Evolutionary conservation across 2,888 invertebrate genomes (phyloP), one percentile per base, ranked within the genome.

Genomic region (Nomada ruficornis): DNA sequence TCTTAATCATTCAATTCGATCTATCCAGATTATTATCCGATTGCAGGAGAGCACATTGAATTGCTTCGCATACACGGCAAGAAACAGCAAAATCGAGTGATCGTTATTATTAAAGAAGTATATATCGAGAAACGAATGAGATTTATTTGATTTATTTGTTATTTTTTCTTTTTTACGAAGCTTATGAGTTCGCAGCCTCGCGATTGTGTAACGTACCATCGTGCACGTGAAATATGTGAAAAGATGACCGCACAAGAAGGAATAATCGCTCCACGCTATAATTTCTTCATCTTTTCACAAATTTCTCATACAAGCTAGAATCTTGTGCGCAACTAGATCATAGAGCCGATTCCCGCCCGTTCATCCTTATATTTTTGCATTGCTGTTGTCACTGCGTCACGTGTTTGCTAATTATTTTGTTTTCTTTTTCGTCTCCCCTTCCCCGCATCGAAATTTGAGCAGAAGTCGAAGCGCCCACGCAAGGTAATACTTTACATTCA

Each of bases 401-500:
- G 65, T 88, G 82, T 86, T 82, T 85, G 87, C 77, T 88, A 88
- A 88, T 88, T 65, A 62, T 88, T 89, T 87, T 91, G 84, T 91
- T 88, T 90, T 91, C 88, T 90, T 91, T 91, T 88, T 90, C 90
- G 89, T 91, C 89, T 88, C 80, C 36, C 36, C 80, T 83, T 85
- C 86, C 84, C 90, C 87, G 85, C 88, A 89, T 87, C 87, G 86
- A 90, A 91, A 88, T 86, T 86, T 88, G 89, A 89, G 90, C 93
- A 92, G 93, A 94, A 90, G 89, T 90, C 86, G 93, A 94, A 90
- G 84, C 93, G 84, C 81, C 92, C 77, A 90, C 88, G 59, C 83
- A 91, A 94, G 94, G 94, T 94, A 94, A 89, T 91, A 91, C 87
- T 89, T 90, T 90, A 88, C 67, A 60, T 88, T 88, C 85, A 86